phyloP scores from a whole-genome alignment of 1,140 invertebrate species.

The Tenebrio molitor region DNA sequence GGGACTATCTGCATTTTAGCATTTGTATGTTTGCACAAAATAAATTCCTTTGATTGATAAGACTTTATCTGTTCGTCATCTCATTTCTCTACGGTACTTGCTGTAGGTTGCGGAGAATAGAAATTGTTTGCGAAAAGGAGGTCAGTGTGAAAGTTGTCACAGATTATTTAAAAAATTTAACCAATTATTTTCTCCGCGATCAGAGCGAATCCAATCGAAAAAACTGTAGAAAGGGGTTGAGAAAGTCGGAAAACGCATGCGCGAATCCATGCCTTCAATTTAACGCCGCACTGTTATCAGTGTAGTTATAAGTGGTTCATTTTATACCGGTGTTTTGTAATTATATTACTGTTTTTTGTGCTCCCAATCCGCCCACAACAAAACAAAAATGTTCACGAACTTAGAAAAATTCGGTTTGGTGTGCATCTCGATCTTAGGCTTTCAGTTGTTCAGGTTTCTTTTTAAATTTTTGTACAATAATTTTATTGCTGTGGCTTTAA shows the following conservation, averaged over 20 bases:
- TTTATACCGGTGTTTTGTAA: constrained; percentile 13
- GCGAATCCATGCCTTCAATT: constrained; percentile 12
- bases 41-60: background rate
- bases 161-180: constrained; percentile 3
- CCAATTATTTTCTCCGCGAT: background rate
- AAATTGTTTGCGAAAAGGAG: constrained; percentile 22
- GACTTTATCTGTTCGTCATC: background rate
- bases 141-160: constrained; percentile 37
- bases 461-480: constrained; percentile 63
- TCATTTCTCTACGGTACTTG: constrained; percentile 15
- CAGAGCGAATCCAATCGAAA: background rate
- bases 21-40: background rate
- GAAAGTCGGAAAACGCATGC: constrained; percentile 45
- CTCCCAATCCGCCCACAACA: background rate
- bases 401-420: constrained; percentile 56
- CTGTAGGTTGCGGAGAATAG: constrained; percentile 2
- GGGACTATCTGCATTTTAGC: constrained; percentile 68
- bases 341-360: constrained; percentile 18
- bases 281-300: constrained; percentile 27
- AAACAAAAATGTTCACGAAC: constrained; percentile 34
- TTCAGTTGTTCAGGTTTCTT: constrained; percentile 59
- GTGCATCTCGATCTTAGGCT: constrained; percentile 59
- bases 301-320: constrained; percentile 19
- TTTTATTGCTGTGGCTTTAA: constrained; percentile 64
- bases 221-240: constrained; percentile 47